Base-by-base conservation (phyloP, 1,140 invertebrate genomes). In the Capitella teleta region DNA sequence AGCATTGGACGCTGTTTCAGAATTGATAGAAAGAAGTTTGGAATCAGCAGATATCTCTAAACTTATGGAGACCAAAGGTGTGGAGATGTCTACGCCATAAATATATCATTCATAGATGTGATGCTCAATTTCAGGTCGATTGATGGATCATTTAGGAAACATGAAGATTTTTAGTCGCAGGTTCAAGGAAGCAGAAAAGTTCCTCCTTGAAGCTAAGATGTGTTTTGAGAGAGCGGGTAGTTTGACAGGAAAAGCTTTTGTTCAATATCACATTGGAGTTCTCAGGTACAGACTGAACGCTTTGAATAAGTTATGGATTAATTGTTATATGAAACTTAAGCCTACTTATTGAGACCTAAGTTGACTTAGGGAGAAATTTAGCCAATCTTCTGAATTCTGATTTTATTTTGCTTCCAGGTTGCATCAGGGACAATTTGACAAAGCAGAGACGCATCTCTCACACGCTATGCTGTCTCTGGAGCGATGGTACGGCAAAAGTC, bases 281-380 rank as follows among this genome's bases (percentile, higher is more conserved):
- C 55, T 63, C 5, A 67, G 61, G 65, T 67, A 53, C 32, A 43
- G n/a, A n/a, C n/a, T n/a, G n/a, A n/a, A n/a, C n/a, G n/a, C n/a
- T n/a, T n/a, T n/a, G n/a, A n/a, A n/a, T n/a, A n/a, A n/a, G n/a
- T n/a, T n/a, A n/a, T n/a, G n/a, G n/a, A n/a, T n/a, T n/a, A n/a
- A n/a, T n/a, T n/a, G n/a, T n/a, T n/a, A n/a, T n/a, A n/a, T n/a
- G n/a, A n/a, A n/a, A n/a, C n/a, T n/a, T n/a, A n/a, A n/a, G n/a
- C n/a, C n/a, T n/a, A n/a, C n/a, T n/a, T n/a, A n/a, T n/a, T n/a
- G n/a, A n/a, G n/a, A n/a, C n/a, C n/a, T n/a, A n/a, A n/a, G n/a
- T n/a, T n/a, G n/a, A n/a, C n/a, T n/a, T n/a, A n/a, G n/a, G n/a
- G n/a, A n/a, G n/a, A n/a, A n/a, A n/a, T n/a, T n/a, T n/a, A n/a